Conservation (phyloP, 2,888 invertebrate species). For the Drosophila siamana region DNA sequence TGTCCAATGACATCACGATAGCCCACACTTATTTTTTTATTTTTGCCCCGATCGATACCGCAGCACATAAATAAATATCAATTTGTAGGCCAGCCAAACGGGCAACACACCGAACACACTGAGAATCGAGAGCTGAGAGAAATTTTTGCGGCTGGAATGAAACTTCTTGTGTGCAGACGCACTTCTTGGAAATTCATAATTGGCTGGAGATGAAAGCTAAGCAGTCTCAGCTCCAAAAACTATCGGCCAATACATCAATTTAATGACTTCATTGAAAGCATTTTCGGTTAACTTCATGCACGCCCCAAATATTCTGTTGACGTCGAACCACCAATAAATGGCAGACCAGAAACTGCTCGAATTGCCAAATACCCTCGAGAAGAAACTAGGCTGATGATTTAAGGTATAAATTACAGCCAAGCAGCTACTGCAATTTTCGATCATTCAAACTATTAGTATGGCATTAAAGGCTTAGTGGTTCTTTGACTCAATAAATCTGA, state of each 20-base stretch:
- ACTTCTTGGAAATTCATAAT: constrained; percentile 77
- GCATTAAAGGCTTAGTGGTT: too few species aligned
- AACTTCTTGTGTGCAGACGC: constrained; percentile 24
- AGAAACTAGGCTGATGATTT: not conserved
- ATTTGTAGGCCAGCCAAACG: constrained; percentile 20
- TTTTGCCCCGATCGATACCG: not conserved
- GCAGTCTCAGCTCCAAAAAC: constrained; percentile 47
- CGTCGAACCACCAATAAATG: constrained; percentile 8
- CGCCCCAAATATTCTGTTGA: constrained; percentile 54
- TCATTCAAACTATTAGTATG: not conserved
- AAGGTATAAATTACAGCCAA: not conserved
- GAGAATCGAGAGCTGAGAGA: constrained; percentile 39
- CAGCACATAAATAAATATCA: not conserved
- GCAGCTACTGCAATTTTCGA: not conserved
- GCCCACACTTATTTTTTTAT: constrained; percentile 31
- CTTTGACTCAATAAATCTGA: constrained; percentile 15
- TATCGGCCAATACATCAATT: constrained; percentile 78
- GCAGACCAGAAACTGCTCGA: not conserved
- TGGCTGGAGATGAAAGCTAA: constrained; percentile 67
- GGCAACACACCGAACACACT: too few species aligned
- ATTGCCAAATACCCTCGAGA: constrained; percentile 7
- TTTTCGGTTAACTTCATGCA: constrained; percentile 53
- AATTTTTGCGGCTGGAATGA: constrained; percentile 26
- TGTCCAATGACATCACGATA: constrained; percentile 58
- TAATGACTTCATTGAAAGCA: constrained; percentile 83